phyloP scores from a whole-genome alignment of 2,113 vertebrate species.

The Peucedramus taeniatus region DNA sequence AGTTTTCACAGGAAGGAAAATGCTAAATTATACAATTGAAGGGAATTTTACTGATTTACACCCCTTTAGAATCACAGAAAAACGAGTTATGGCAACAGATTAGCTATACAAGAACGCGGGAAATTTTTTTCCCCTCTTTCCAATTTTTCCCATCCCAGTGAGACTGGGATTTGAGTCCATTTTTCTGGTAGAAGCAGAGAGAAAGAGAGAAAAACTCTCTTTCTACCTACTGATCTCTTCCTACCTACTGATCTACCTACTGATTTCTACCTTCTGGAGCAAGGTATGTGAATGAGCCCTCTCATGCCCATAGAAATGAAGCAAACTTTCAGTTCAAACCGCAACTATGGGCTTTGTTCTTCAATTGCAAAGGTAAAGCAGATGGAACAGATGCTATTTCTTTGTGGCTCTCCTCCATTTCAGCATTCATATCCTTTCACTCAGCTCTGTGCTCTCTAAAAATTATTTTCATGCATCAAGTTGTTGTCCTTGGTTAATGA shows the following conservation, averaged over 20 bases:
- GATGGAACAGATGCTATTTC: background rate
- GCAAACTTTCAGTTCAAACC: background rate
- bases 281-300: rapidly evolving
- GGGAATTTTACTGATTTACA: background rate
- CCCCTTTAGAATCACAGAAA: background rate
- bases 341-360: background rate
- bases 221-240: background rate
- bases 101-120: background rate
- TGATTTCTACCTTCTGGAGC: background rate
- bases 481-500: background rate
- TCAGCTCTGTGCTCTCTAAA: background rate
- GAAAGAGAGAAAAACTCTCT: background rate
- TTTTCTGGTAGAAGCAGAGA: background rate
- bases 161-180: background rate
- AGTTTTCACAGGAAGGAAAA: background rate
- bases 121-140: background rate
- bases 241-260: background rate
- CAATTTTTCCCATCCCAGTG: background rate
- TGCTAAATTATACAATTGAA: background rate
- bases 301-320: background rate
- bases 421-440: background rate
- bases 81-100: background rate
- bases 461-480: background rate
- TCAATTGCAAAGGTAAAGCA: background rate
- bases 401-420: background rate